These are phyloP conservation scores for Tetramorium parvispinum DNA, from an alignment of 1,140 invertebrate species.

Conservation along the genomic window DNA sequence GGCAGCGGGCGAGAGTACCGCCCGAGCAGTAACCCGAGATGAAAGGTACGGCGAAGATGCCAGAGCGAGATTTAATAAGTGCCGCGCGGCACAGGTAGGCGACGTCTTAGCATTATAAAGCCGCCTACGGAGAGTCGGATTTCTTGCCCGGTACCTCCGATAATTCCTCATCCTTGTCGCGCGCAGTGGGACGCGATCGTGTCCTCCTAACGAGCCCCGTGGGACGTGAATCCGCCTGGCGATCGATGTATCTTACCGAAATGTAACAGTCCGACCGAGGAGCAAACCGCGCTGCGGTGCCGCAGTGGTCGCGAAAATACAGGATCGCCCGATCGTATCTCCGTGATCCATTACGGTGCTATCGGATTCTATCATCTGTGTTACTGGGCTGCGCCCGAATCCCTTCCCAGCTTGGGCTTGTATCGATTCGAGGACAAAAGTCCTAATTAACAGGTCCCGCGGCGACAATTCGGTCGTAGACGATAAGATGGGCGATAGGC, in stretches of 20 bases:
- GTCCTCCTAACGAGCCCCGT: conserved; percentile 65
- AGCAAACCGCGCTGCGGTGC: not conserved
- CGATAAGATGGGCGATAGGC: not conserved
- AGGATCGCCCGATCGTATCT: conserved; percentile 43
- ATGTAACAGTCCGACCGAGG: conserved; percentile 2
- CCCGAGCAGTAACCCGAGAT: conserved; percentile 71
- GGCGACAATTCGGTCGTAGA: conserved; percentile 9
- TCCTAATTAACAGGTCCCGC: conserved; percentile 46
- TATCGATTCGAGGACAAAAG: conserved; percentile 44
- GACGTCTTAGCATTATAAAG: conserved; percentile 77
- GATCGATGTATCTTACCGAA: conserved; percentile 50
- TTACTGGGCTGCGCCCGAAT: conserved; percentile 35
- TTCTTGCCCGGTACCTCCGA: conserved; percentile 66
- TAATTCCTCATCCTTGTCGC: conserved; percentile 53
- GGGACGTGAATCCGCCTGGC: conserved; percentile 59
- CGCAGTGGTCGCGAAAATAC: conserved; percentile 39
- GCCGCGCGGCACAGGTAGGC: conserved; percentile 69
- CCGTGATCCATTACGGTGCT: conserved; percentile 33
- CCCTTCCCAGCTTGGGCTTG: conserved; percentile 15
- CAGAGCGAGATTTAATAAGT: conserved; percentile 80
- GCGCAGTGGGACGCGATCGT: conserved; percentile 9
- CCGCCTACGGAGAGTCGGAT: conserved; percentile 75
- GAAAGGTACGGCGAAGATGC: conserved; percentile 68
- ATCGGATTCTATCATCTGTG: conserved; percentile 48
- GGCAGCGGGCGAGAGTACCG: conserved; percentile 42